phyloP scores from a whole-genome alignment of 2,888 invertebrate genomes.

The Beris morrisii region DNA sequence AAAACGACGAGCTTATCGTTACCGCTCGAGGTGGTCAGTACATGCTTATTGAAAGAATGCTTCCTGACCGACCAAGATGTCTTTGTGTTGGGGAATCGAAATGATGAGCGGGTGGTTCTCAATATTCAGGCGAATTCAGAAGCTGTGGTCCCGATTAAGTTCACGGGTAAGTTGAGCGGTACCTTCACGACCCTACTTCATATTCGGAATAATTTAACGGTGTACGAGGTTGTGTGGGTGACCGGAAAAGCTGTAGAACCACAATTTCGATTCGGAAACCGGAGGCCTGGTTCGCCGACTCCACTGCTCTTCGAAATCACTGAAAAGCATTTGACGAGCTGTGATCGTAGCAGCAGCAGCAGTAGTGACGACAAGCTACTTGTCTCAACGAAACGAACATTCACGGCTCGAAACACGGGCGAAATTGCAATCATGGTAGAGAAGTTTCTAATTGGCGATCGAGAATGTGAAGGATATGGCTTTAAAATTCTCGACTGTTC shows the following conservation, averaged over 20 bases:
- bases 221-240: slow-evolving; percentile 81
- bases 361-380: slow-evolving; percentile 44
- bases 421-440: slow-evolving; percentile 79
- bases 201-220: slow-evolving; percentile 87
- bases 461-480: slow-evolving; percentile 76
- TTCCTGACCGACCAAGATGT: slow-evolving; percentile 52
- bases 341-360: slow-evolving; percentile 52
- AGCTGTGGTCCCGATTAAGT: slow-evolving; percentile 48
- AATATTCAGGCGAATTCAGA: slow-evolving; percentile 47
- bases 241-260: slow-evolving; percentile 84
- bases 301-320: slow-evolving; percentile 79
- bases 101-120: slow-evolving; percentile 40
- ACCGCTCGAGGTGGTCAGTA: slow-evolving; percentile 53
- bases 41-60: slow-evolving; percentile 46
- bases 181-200: slow-evolving; percentile 54
- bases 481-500: slow-evolving; percentile 76
- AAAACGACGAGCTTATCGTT: slow-evolving; percentile 48
- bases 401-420: slow-evolving; percentile 88
- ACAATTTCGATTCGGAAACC: slow-evolving; percentile 84
- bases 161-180: slow-evolving; percentile 48
- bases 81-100: slow-evolving; percentile 47
- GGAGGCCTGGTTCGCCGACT: slow-evolving; percentile 74
- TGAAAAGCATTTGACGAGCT: slow-evolving; percentile 62
- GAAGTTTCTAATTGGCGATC: slow-evolving; percentile 65
- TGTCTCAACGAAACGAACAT: slow-evolving; percentile 75